phyloP scores from a whole-genome alignment of 2,888 invertebrate genomes.

The Athalia cordata region DNA sequence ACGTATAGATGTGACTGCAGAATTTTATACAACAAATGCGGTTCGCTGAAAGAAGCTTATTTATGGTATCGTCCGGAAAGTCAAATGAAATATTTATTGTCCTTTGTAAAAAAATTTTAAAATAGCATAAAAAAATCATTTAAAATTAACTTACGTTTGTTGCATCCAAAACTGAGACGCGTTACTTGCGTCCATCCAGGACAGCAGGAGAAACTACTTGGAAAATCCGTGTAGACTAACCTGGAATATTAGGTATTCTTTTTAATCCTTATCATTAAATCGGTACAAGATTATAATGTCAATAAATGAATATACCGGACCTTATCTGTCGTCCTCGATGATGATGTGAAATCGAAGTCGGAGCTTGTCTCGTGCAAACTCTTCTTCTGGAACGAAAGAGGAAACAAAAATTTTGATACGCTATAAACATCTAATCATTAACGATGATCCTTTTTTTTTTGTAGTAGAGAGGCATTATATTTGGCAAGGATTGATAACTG shows the following conservation, averaged over 20 bases:
- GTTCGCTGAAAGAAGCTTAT: not conserved
- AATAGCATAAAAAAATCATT: no score
- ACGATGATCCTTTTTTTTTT: not conserved
- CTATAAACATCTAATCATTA: not conserved
- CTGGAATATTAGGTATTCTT: conserved; percentile 51
- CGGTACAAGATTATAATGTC: not conserved
- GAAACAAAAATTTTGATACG: not conserved
- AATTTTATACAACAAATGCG: no score
- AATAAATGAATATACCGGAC: conserved; percentile 50
- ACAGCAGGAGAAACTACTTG: conserved; percentile 74
- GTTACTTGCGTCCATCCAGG: conserved; percentile 78
- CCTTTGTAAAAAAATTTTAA: no score
- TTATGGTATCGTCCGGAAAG: not conserved
- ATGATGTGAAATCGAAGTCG: conserved; percentile 58
- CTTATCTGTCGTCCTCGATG: conserved; percentile 63
- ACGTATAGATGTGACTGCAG: no score
- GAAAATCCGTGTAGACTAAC: conserved; percentile 64
- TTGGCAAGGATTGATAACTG: not conserved
- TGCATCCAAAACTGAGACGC: conserved; percentile 77
- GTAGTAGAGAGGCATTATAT: not conserved
- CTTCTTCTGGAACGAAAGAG: conserved; percentile 61
- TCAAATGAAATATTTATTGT: not conserved
- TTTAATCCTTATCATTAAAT: not conserved
- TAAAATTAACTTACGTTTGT: conserved; percentile 76
- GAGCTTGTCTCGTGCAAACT: conserved; percentile 62